phyloP scores from a whole-genome alignment of 1,140 invertebrate genomes.

The Anastrepha obliqua region DNA sequence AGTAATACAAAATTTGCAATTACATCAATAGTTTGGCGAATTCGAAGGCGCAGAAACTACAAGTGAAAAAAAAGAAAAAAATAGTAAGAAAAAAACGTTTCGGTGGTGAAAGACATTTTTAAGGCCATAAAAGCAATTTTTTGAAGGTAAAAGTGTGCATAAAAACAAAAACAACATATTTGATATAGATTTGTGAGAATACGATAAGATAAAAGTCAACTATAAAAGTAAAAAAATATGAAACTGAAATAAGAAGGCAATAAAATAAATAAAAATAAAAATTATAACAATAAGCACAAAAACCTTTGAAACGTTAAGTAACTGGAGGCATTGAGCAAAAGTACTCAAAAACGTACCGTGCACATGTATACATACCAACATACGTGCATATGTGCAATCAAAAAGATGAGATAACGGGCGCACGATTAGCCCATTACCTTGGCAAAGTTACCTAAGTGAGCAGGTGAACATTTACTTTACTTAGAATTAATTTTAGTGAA shows the following conservation, averaged over 20 bases:
- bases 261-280: constrained; percentile 12
- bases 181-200: neutral
- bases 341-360: neutral
- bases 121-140: neutral
- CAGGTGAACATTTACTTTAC: neutral
- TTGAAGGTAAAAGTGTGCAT: neutral
- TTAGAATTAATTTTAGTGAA: neutral
- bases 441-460: neutral
- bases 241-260: neutral
- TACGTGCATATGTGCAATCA: neutral
- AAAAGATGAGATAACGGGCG: neutral
- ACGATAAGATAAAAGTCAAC: constrained; percentile 35
- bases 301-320: neutral
- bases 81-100: neutral
- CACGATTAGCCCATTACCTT: neutral
- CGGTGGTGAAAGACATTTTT: neutral
- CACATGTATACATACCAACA: neutral
- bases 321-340: neutral
- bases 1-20: too few species aligned
- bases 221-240: neutral
- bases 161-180: neutral
- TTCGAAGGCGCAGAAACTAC: neutral
- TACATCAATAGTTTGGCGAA: too few species aligned
- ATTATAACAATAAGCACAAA: neutral
- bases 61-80: neutral